Evolutionary conservation across 1,140 invertebrate species (phyloP).

Genomic region (Camponotus pennsylvanicus): DNA sequence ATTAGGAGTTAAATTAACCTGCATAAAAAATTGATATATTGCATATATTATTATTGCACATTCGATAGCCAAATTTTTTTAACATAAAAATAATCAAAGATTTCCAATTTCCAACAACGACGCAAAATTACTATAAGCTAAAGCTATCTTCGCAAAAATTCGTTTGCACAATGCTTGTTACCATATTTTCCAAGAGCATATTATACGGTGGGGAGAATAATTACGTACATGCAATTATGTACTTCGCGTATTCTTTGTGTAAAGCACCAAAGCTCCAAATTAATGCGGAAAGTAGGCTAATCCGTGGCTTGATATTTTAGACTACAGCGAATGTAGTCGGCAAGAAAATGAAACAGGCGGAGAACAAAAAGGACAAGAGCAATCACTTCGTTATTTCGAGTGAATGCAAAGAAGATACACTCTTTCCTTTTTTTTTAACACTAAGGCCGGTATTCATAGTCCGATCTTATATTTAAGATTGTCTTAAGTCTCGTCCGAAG

Average conservation of each 20-base stretch:
- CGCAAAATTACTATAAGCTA: not conserved
- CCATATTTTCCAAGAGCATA: not conserved
- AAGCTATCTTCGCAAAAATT: conserved; percentile 13
- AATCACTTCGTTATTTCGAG: not conserved
- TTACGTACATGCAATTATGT: conserved; percentile 16
- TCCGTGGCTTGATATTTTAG: conserved; percentile 24
- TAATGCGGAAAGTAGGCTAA: conserved; percentile 42
- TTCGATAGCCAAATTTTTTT: not conserved
- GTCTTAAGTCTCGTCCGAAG: too few species aligned
- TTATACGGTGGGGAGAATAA: conserved; percentile 23
- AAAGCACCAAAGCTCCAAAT: conserved; percentile 10
- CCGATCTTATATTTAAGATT: too few species aligned
- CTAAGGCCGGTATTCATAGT: too few species aligned
- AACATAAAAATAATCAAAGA: conserved; percentile 3
- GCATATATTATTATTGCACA: not conserved
- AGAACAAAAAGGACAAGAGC: not conserved
- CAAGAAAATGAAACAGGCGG: not conserved
- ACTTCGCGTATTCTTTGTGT: conserved; percentile 7
- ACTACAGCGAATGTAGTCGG: not conserved
- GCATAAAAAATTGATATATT: not conserved
- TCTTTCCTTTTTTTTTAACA: not conserved
- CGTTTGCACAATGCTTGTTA: not conserved
- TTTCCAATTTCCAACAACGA: not conserved
- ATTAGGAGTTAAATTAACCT: not conserved
- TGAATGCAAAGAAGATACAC: not conserved